Evolutionary conservation across 2,888 invertebrate species (phyloP).

Genomic region (Hirtodrosophila histrioides): DNA sequence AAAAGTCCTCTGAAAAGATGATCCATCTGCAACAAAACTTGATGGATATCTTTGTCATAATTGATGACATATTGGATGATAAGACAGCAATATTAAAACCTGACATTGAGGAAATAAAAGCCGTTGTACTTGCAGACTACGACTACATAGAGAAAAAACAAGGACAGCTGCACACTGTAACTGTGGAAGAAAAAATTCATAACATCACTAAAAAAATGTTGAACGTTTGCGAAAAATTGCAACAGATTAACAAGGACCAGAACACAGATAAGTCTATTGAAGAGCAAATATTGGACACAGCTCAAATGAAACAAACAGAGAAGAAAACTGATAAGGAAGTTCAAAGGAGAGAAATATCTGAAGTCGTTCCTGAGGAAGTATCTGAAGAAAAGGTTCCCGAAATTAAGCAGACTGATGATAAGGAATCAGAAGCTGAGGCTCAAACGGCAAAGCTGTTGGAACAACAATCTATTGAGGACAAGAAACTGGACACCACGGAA

Average conservation of each 20-base stretch:
- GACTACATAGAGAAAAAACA: conserved; percentile 59
- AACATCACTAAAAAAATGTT: conserved; percentile 39
- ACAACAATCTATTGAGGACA: conserved; percentile 14
- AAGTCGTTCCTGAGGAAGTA: conserved; percentile 7
- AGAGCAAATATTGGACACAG: conserved; percentile 7
- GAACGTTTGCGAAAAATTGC: conserved; percentile 42
- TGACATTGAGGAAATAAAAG: conserved; percentile 52
- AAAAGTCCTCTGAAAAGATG: conserved; percentile 71
- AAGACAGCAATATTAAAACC: conserved; percentile 26
- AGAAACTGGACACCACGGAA: conserved; percentile 35
- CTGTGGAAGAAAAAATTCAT: conserved; percentile 36
- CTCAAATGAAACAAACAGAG: conserved; percentile 5
- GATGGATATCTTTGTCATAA: conserved; percentile 76
- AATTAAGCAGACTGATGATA: conserved; percentile 14
- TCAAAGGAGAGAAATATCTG: conserved; percentile 3
- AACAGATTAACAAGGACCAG: conserved; percentile 13
- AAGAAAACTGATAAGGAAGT: conserved; percentile 1
- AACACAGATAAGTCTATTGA: conserved; percentile 3
- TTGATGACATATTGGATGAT: conserved; percentile 66
- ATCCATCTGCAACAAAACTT: conserved; percentile 73
- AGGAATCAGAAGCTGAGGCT: conserved; percentile 7
- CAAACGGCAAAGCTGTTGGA: conserved; percentile 20
- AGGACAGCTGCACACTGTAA: conserved; percentile 24
- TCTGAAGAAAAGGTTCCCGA: conserved; percentile 25
- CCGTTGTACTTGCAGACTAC: conserved; percentile 42